phyloP scores from a whole-genome alignment of 2,113 vertebrate genomes.

The Oryzias woworae region DNA sequence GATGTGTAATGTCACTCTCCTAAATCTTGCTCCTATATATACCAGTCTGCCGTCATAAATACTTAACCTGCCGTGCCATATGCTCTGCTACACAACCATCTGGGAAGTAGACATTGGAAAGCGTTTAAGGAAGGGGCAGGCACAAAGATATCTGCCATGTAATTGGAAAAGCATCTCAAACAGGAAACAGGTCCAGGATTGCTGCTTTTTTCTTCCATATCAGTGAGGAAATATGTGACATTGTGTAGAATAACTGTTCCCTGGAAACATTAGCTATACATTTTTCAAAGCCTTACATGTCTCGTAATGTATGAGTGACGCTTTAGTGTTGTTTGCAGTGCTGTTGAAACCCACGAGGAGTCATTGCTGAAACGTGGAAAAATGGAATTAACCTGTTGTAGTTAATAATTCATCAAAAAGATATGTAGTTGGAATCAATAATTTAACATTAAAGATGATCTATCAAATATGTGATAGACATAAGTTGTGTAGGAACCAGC shows the following conservation, averaged over 20 bases:
- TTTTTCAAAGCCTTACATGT: background rate
- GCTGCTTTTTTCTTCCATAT: background rate
- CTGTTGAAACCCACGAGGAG: background rate
- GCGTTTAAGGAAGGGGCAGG: background rate
- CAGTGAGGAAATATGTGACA: background rate
- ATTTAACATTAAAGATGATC: too few relatives aligned
- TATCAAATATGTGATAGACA: too few relatives aligned
- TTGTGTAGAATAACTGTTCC: background rate
- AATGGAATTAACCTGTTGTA: too few relatives aligned
- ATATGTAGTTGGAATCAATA: too few relatives aligned
- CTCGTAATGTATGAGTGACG: background rate
- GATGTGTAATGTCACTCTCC: conserved; percentile 9
- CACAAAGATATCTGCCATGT: background rate
- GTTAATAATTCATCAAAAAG: too few relatives aligned
- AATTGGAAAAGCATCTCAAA: background rate
- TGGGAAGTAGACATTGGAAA: conserved; percentile 18
- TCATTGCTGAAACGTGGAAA: background rate
- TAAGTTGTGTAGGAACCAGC: too few relatives aligned
- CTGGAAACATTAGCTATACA: background rate
- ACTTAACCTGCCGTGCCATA: conserved; percentile 19
- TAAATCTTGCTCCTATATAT: conserved; percentile 2
- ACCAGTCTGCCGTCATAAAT: conserved; percentile 15
- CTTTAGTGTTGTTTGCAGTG: background rate
- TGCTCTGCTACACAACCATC: conserved; percentile 18
- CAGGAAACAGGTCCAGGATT: background rate